Percentiles rank a stretch among this genome's conserved stretches.
These are phyloP conservation scores for Neodiprion fabricii DNA, from an alignment of 1,140 invertebrate genomes.

Conservation along the genomic window DNA sequence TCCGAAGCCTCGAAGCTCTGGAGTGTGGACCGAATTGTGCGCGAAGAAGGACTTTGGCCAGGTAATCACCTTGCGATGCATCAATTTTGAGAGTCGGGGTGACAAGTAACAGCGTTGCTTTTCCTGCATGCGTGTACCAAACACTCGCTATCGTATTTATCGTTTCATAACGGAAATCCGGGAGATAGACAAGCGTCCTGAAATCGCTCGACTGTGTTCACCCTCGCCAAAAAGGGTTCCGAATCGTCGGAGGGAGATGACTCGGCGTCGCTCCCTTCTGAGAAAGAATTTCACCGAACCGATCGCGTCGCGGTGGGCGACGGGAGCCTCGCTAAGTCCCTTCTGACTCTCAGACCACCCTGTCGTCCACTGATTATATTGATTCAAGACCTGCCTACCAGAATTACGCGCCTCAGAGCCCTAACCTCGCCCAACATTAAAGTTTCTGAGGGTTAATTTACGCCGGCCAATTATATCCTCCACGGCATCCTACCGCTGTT, in stretches of 20 bases:
- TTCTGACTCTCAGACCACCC: conserved; percentile 4
- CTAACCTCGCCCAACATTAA: conserved; percentile 53
- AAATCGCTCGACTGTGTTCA: background rate
- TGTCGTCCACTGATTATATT: conserved; percentile 45
- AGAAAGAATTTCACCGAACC: conserved; percentile 37
- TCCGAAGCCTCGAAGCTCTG: too few relatives aligned
- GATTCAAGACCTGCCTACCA: conserved; percentile 45
- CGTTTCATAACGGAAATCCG: background rate
- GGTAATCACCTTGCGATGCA: too few relatives aligned
- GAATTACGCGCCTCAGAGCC: conserved; percentile 43
- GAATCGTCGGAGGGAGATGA: conserved; percentile 12
- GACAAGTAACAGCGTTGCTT: too few relatives aligned
- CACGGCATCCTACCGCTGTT: too few relatives aligned
- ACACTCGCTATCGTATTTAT: background rate
- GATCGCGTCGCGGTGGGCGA: conserved; percentile 30
- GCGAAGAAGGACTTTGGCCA: too few relatives aligned
- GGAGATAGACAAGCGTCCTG: background rate
- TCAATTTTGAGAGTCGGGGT: too few relatives aligned
- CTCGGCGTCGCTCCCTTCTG: conserved; percentile 12
- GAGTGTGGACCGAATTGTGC: too few relatives aligned
- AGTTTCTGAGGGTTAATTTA: conserved; percentile 22
- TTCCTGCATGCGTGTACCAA: too few relatives aligned
- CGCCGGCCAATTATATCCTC: background rate
- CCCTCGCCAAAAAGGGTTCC: conserved; percentile 12
- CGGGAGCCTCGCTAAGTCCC: conserved; percentile 13